A percentile compares a stretch with the other conserved stretches of the same genome.
These are phyloP conservation scores for Ginglymostoma cirratum DNA, from an alignment of 2,113 vertebrate genomes.

Conservation along the genomic window DNA sequence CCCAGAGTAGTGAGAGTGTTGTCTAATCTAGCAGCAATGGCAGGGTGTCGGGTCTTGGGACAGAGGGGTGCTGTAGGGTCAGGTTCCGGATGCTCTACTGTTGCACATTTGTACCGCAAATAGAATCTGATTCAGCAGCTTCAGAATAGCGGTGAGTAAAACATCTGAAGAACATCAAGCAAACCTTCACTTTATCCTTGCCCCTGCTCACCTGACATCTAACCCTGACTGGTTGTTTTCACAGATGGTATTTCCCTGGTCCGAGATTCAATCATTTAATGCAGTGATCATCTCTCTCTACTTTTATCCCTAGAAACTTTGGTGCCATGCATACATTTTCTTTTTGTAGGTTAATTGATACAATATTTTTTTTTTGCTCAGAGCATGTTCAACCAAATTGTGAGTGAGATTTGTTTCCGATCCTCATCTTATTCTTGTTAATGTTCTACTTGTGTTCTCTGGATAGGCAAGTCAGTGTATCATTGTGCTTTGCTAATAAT, in stretches of 20 bases:
- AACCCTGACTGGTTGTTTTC: neutral
- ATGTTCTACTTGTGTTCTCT: neutral
- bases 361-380: neutral
- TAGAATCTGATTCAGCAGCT: neutral
- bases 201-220: neutral
- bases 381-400: neutral
- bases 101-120: neutral
- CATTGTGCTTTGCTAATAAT: neutral
- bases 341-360: neutral
- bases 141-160: neutral
- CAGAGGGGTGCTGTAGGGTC: too few species aligned
- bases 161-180: neutral
- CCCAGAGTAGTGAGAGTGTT: too few species aligned
- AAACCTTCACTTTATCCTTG: neutral
- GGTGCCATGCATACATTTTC: neutral
- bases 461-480: neutral
- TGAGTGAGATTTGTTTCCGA: neutral
- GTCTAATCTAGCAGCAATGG: too few species aligned
- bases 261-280: neutral
- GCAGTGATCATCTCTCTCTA: neutral
- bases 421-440: neutral
- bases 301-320: neutral
- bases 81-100: too few species aligned
- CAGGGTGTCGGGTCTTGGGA: too few species aligned
- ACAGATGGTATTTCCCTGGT: neutral